Evolutionary conservation across 37 sponge, comb jelly and placozoan genomes (phyloP).

Genomic region (Chondrosia reniformis): DNA sequence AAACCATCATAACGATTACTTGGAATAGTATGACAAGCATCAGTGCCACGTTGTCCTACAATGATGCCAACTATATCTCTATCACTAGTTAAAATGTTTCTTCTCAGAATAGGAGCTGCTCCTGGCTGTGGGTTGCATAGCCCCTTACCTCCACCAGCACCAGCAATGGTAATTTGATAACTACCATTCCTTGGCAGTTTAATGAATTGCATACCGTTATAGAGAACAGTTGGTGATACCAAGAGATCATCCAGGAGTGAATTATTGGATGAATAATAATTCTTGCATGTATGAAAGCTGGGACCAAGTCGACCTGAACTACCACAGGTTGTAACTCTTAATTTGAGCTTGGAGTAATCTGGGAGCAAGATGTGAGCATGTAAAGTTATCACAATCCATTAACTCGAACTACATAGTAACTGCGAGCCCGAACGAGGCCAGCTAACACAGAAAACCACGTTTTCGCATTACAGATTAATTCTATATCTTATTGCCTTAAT

Average conservation of each 20-base stretch:
- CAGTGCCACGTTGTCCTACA: constrained; percentile 2
- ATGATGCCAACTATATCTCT: not conserved
- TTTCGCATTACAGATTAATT: too few relatives aligned
- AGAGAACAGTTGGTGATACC: not conserved
- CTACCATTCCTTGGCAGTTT: constrained; percentile 35
- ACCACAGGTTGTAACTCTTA: constrained; percentile 57
- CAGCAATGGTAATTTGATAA: constrained; percentile 56
- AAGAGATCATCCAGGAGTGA: constrained; percentile 9
- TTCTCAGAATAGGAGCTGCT: not conserved
- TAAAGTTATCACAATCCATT: too few relatives aligned
- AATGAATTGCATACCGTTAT: constrained; percentile 37
- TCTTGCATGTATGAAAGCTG: not conserved
- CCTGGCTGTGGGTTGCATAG: constrained; percentile 29
- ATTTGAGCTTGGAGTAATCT: too few relatives aligned
- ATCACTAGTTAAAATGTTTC: not conserved
- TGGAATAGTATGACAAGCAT: not conserved
- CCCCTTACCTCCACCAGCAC: constrained; percentile 54
- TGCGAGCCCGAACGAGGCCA: too few relatives aligned
- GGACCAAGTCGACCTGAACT: constrained; percentile 26
- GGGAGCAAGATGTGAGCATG: too few relatives aligned
- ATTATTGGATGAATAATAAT: not conserved
- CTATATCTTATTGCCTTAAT: too few relatives aligned
- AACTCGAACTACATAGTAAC: too few relatives aligned
- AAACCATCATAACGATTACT: too few relatives aligned
- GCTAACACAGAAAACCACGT: too few relatives aligned